Evolutionary conservation across 2,797 vertebrate genomes (phyloP).

Genomic region (Tiaroga cobitis): DNA sequence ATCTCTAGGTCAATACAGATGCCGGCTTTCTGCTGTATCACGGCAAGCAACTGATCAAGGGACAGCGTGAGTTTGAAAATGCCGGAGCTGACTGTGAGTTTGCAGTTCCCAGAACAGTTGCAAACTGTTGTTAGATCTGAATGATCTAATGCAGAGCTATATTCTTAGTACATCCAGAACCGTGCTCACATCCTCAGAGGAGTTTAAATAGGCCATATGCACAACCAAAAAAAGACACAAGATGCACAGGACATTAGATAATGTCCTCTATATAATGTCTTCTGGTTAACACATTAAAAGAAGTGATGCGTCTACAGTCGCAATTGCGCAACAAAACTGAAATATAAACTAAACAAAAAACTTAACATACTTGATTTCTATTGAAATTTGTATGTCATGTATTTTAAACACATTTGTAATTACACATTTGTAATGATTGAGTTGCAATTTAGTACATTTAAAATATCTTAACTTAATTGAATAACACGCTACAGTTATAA

Average conservation of each 20-base stretch:
- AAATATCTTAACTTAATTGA: neutral
- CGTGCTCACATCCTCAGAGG: conserved; percentile 29
- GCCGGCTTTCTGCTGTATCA: conserved; percentile 60
- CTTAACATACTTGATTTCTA: neutral
- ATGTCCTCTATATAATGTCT: neutral
- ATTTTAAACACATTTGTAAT: neutral
- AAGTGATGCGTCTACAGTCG: neutral
- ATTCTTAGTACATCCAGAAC: conserved; percentile 54
- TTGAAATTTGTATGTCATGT: neutral
- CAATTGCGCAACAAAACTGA: neutral
- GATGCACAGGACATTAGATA: neutral
- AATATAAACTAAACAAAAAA: neutral
- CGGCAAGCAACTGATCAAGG: conserved; percentile 46
- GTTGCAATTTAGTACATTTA: neutral
- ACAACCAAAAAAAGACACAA: conserved; percentile 31
- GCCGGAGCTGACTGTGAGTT: conserved; percentile 5
- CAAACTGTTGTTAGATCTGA: conserved; percentile 4
- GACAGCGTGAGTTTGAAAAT: conserved; percentile 16
- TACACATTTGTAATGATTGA: neutral
- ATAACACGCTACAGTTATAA: neutral
- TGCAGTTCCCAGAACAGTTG: conserved; percentile 11
- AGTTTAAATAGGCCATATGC: conserved; percentile 55
- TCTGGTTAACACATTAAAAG: neutral
- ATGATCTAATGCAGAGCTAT: conserved; percentile 44
- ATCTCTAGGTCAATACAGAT: conserved; percentile 42